Base-by-base conservation (phyloP, 2,113 vertebrate genomes). In the Haplochromis vanheusdeni region DNA sequence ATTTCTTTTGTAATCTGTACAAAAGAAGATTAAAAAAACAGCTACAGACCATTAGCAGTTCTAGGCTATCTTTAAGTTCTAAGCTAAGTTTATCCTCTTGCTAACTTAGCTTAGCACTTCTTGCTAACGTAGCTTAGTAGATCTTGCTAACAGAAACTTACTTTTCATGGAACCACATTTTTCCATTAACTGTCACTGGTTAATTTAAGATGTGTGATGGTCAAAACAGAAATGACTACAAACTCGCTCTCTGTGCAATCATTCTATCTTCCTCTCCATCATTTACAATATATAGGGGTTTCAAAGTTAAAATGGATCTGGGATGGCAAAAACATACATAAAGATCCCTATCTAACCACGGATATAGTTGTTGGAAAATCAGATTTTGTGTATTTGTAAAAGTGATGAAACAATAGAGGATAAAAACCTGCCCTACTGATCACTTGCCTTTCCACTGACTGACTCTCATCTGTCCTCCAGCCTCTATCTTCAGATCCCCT, bases 401-500 rank as follows among this genome's bases (percentile, higher is more conserved):
- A 87, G 14, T 45, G 52, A 89, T 88, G 9, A 86, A 87, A 91
- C 23, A 62, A 51, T 7, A 68, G 5, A 84, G 81, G 79, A 58
- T 33, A 79, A 86, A 90, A 82, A 31, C 70, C 75, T 28, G 56
- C 55, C 19, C 21, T 16, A 37, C 49, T 83, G 65, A 89, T 87
- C 54, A 42, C 79, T 87, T 80, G 45, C 86, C 82, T 87, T 58
- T 54, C 37, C 4, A 7, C 60, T 82, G 68, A 81, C 56, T 58
- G 75, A 77, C 58, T 89, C 89, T 89, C 87, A 86, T 91, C 90
- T 82, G 80, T 93, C 82, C 91, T 89, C 77, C 65, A 88, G 86
- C 92, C 79, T 87, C 81, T 68, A 35, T 91, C 89, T 87, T 87
- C 84, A 40, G 77, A 88, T 87, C 87, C 83, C 87, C 79, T 89